Evolutionary conservation across 2,888 invertebrate species (phyloP), one percentile per base, ranked within the genome.

Genomic region (Leucophenga montana): DNA sequence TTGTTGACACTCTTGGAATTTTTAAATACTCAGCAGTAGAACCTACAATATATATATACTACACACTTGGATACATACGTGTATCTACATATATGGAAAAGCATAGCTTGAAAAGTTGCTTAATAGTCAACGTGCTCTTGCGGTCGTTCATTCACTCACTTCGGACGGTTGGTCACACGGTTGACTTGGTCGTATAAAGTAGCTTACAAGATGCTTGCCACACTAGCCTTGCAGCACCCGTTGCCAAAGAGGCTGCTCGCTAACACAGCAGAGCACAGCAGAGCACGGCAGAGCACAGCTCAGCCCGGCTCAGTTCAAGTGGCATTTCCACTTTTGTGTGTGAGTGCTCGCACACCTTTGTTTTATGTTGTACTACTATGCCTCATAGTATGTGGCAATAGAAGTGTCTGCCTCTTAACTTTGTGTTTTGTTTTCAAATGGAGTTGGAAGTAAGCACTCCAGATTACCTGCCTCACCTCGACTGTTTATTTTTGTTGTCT

Each of bases 1-100:
- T 50, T 61, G 61, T 68, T 68, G 67, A 68, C 67, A 68, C 67
- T 61, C 61, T 61, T 53, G 39, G 31, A 68, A 54, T 66, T 56
- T 22, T 57, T 57, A 57, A 57, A 57, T 57, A 57, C 57, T 27
- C 50, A 50, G 39, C 50, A 11, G 50, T 8, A 57, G 14, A 57
- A 57, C 13, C 27, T 27, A 57, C 27, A 57, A 22, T 22, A 18
- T 54, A 22, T 20, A 18, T 54, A n/a, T n/a, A n/a, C n/a, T n/a
- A n/a, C n/a, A n/a, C n/a, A n/a, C n/a, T n/a, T 18, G 18, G 1
- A 18, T 1, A 39, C 27, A 27, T 4, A 27, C 27, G 27, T 27
- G 3, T 39, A 11, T 39, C 2, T 4, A 27, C 27, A 4, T 27
- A 2, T 39, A 11, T 39, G 39, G 11, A 3, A 39, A 39, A 39